Conservation (phyloP, 2,888 invertebrate genomes). For the Amiota communis region DNA sequence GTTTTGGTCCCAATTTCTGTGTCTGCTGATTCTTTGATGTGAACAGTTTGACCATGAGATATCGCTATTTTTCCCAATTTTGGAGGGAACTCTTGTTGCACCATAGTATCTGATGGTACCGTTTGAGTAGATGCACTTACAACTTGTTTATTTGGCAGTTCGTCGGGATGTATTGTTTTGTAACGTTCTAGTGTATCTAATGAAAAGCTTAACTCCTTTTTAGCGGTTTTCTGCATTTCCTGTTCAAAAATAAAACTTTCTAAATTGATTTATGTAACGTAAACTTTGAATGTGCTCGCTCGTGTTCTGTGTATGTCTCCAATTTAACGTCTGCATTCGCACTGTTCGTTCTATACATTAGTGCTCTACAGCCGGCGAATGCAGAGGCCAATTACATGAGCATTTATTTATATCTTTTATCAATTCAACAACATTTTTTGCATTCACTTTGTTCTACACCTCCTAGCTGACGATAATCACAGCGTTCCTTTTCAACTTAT, state of each 20-base stretch:
- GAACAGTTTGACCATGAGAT: no score
- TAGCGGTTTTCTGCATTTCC: conserved; percentile 55
- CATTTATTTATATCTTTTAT: conserved; percentile 66
- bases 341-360: background rate
- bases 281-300: conserved; percentile 22
- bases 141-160: background rate
- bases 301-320: conserved; percentile 14
- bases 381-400: conserved; percentile 46
- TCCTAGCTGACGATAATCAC: no score
- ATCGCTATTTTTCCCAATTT: no score
- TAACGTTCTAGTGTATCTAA: conserved; percentile 60
- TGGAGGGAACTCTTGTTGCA: conserved; percentile 12
- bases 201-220: conserved; percentile 59
- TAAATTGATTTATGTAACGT: conserved; percentile 59
- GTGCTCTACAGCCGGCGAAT: conserved; percentile 15
- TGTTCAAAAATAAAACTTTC: background rate
- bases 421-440: conserved; percentile 46
- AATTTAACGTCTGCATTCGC: conserved; percentile 9
- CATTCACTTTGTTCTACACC: no score
- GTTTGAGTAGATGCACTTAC: background rate
- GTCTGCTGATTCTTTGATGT: no score
- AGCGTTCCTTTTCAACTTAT: no score
- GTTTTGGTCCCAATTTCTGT: no score
- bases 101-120: conserved; percentile 14
- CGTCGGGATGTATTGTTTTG: conserved; percentile 28